A percentile compares a stretch with the other conserved stretches of the same genome.
These are phyloP conservation scores for Mustela lutreola DNA, from an alignment of 2,113 vertebrate species.

Conservation along the genomic window DNA sequence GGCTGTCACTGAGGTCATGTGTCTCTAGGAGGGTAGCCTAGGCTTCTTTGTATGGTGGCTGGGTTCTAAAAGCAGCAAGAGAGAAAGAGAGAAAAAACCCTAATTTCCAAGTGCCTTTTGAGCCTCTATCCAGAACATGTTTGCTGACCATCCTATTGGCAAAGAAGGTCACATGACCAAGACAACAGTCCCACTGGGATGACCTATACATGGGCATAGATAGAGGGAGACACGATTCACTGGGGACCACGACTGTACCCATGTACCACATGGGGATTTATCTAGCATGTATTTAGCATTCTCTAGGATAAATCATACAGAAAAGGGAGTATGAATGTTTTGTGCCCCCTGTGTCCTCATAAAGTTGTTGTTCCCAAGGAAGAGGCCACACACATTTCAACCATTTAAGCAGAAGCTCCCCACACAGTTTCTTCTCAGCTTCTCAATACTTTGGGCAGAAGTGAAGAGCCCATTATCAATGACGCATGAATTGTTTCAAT, in stretches of 20 bases:
- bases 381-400: background rate
- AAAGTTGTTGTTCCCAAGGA: background rate
- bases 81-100: background rate
- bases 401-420: background rate
- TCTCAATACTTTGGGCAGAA: conserved; percentile 24
- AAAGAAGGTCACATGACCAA: background rate
- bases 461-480: background rate
- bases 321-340: background rate
- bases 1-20: background rate
- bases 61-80: background rate
- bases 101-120: background rate
- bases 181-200: background rate
- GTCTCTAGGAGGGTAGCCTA: background rate
- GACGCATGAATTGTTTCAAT: background rate
- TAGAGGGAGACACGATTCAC: background rate
- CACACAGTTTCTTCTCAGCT: background rate
- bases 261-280: background rate
- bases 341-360: background rate
- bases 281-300: background rate
- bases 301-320: background rate
- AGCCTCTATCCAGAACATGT: background rate
- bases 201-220: background rate
- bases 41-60: background rate
- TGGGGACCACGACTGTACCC: background rate
- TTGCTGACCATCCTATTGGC: background rate